Base-by-base conservation (phyloP, 2,888 invertebrate species). In the Tortrix viridana region DNA sequence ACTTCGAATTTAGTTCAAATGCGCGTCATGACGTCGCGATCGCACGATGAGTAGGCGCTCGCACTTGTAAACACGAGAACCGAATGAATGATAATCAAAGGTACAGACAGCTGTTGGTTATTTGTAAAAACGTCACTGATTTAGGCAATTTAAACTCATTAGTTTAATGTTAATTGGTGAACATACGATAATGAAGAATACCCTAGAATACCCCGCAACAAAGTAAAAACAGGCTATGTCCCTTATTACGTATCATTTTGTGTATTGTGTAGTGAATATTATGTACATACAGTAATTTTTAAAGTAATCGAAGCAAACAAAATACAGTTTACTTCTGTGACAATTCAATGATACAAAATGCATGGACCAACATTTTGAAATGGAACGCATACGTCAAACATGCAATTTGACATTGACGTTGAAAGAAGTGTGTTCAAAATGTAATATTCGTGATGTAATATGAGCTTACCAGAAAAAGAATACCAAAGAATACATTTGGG, bases 21-120 rank as follows among this genome's bases (percentile, higher is more conserved):
- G 54, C 19, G 62, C 60, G 18, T 54, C 54, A 65, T 55, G 56
- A 63, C 62, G 61, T 65, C 59, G 62, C 66, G 65, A 68, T 70
- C 69, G 68, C 70, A 54, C 65, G 71, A 72, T 70, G 50, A 58
- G 52, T 56, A 16, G 16, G n/a, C 2, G 65, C 26, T 37, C 9
- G 12, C 19, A 43, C 38, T 16, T 38, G 32, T 55, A 58, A 44
- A 59, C 58, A 54, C 19, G 43, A 32, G 32, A 12, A 32, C 12
- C 49, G 38, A 60, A 63, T 54, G 65, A 67, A 57, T 65, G 72
- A 66, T 77, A 76, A 77, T 76, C 26, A 43, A 70, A 80, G 76
- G 71, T 71, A 69, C 71, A 75, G 71, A 74, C 75, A 73, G 70
- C 73, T 73, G 69, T 44, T 53, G 41, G 59, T 14, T 70, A 67